Conservation (phyloP, 1,140 invertebrate genomes). For the Periplaneta americana region DNA sequence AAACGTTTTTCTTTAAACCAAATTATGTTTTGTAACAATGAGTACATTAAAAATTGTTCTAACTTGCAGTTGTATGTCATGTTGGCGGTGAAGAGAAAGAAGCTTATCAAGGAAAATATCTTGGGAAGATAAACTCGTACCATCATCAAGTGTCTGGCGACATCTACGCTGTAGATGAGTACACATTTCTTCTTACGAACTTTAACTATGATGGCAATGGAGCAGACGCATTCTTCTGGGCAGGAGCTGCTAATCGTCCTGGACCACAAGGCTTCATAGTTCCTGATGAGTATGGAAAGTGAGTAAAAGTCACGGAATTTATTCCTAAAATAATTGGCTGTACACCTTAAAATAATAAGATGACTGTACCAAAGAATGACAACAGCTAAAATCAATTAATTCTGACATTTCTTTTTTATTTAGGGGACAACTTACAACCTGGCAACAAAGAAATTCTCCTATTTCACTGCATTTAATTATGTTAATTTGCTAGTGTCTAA, state of each 20-base stretch:
- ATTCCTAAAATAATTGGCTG: not conserved
- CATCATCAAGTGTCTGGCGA: conserved; percentile 85
- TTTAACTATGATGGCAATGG: conserved; percentile 92
- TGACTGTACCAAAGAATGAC: too few relatives aligned
- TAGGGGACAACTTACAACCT: too few relatives aligned
- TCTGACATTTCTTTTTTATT: too few relatives aligned
- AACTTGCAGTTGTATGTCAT: not conserved
- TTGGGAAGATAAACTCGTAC: conserved; percentile 86
- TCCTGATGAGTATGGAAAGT: conserved; percentile 82
- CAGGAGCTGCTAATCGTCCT: conserved; percentile 77
- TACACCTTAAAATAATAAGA: too few relatives aligned
- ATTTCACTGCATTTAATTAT: too few relatives aligned
- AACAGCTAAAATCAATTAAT: too few relatives aligned
- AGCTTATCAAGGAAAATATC: conserved; percentile 70
- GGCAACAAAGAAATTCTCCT: too few relatives aligned
- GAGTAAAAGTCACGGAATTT: too few relatives aligned
- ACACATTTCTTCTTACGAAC: conserved; percentile 70
- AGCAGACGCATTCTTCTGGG: conserved; percentile 88
- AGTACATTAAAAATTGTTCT: too few relatives aligned
- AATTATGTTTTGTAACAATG: too few relatives aligned
- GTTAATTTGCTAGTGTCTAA: too few relatives aligned
- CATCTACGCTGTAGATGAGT: conserved; percentile 85
- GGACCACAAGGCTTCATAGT: conserved; percentile 89
- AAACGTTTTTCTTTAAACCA: too few relatives aligned
- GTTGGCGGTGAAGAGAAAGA: conserved; percentile 50